A percentile compares a stretch with the other conserved stretches of the same genome.
Conservation (phyloP, 2,797 vertebrate species). For the Lithobates pipiens region DNA sequence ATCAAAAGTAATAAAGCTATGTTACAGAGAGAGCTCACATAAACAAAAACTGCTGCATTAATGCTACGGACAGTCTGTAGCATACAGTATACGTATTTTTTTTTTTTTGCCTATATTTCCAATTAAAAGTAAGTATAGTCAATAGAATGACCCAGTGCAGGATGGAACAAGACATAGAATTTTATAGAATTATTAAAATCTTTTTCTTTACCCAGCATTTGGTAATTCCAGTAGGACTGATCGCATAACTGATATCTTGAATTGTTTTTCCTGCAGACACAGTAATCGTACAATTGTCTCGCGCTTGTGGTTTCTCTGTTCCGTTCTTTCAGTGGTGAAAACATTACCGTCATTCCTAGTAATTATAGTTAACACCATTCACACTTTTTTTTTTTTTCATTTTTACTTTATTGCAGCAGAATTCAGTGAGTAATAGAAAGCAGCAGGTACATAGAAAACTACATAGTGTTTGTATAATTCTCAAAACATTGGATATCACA, state of each 20-base stretch:
- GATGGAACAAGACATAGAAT: too few species aligned
- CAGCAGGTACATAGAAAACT: not conserved
- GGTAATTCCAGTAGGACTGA: not conserved
- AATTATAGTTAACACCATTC: not conserved
- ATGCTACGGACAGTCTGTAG: too few species aligned
- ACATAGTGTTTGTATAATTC: not conserved
- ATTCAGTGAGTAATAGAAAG: slow-evolving; percentile 1
- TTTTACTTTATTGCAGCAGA: not conserved
- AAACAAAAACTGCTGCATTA: too few species aligned
- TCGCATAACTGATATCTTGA: not conserved
- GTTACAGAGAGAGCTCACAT: too few species aligned
- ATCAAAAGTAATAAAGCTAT: too few species aligned
- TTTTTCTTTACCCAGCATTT: not conserved
- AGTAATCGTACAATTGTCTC: not conserved
- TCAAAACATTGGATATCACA: not conserved
- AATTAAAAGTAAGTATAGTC: too few species aligned
- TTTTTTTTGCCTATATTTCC: too few species aligned
- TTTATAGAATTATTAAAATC: too few species aligned
- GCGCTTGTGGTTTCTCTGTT: slow-evolving; percentile 3
- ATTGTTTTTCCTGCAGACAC: not conserved
- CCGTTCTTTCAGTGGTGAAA: not conserved
- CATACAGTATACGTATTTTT: too few species aligned
- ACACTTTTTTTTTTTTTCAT: not conserved
- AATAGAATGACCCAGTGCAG: too few species aligned
- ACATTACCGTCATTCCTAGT: not conserved